These are phyloP conservation scores for Sarcophaga variegata DNA, from an alignment of 2,888 invertebrate species.

Conservation along the genomic window DNA sequence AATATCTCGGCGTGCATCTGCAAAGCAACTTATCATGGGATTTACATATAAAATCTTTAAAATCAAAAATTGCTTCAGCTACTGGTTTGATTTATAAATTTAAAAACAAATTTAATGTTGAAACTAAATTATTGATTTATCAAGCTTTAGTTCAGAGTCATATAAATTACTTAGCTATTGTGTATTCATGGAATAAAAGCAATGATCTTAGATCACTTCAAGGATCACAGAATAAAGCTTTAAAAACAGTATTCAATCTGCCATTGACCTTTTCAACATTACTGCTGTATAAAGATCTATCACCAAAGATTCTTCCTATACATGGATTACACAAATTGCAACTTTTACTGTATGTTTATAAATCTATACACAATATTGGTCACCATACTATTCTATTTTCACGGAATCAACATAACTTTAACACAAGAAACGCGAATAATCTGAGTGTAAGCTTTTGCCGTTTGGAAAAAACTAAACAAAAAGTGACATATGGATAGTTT, in stretches of 20 bases:
- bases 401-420: too few relatives aligned
- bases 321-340: constrained; percentile 8
- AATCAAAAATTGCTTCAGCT: background rate
- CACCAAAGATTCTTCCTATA: background rate
- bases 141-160: constrained; percentile 13
- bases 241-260: constrained; percentile 24
- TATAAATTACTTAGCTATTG: background rate
- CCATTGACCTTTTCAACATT: constrained; percentile 5
- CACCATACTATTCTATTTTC: too few relatives aligned
- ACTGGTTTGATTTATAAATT: constrained; percentile 5
- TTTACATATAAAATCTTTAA: too few relatives aligned
- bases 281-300: background rate
- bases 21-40: background rate
- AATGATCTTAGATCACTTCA: constrained; percentile 10
- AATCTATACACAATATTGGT: background rate
- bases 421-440: too few relatives aligned
- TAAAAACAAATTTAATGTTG: constrained; percentile 10
- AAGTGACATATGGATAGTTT: too few relatives aligned
- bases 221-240: constrained; percentile 14
- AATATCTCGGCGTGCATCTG: background rate
- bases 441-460: too few relatives aligned
- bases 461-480: too few relatives aligned
- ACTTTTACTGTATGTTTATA: constrained; percentile 14
- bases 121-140: constrained; percentile 15
- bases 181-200: background rate